Evolutionary conservation across 2,888 invertebrate species (phyloP), one percentile per base, ranked within the genome.

Genomic region (Caenorhabditis doughertyi): DNA sequence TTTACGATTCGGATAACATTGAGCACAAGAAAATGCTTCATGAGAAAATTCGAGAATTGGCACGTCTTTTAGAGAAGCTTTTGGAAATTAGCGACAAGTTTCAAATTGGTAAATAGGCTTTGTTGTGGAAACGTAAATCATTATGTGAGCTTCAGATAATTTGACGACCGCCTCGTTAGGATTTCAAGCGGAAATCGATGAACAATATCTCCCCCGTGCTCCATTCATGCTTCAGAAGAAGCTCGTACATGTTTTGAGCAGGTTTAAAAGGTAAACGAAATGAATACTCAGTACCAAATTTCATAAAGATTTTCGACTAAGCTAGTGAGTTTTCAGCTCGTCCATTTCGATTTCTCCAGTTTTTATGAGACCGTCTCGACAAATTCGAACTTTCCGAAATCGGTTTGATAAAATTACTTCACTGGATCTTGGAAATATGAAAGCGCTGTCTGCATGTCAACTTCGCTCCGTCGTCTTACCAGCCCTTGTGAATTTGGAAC

Each of bases 151-250:
- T 65, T 25, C 71, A 82, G 83, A 67, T n/a, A 81, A 85, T 44
- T 49, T 85, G 29, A 68, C 51, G 1, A 64, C 74, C 3, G n/a
- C 47, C 1, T 42, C 83, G 0, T 13, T 85, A 3, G 83, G 83
- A 27, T 79, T 72, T 42, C 70, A 72, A 32, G 67, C 55, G 9
- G 64, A 53, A 21, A 0, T 8, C 27, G 71, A 70, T 35, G 85
- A 85, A 16, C n/a, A 16, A 3, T 55, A 44, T 29, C 51, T 84
- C 25, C 56, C 65, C 2, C n/a, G 85, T 11, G 81, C 79, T 65
- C 81, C 83, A 8, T 80, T 76, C 27, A 70, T 85, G 62, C 62
- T 85, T 5, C 85, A 85, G 58, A 85, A 85, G 49, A 79, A 79
- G 27, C 25, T 85, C 16, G 60, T 77, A 67, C 68, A 72, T 18